Evolutionary conservation across 2,888 invertebrate species (phyloP), one percentile per base, ranked within the genome.

Genomic region (Nemotelus pantherinus): DNA sequence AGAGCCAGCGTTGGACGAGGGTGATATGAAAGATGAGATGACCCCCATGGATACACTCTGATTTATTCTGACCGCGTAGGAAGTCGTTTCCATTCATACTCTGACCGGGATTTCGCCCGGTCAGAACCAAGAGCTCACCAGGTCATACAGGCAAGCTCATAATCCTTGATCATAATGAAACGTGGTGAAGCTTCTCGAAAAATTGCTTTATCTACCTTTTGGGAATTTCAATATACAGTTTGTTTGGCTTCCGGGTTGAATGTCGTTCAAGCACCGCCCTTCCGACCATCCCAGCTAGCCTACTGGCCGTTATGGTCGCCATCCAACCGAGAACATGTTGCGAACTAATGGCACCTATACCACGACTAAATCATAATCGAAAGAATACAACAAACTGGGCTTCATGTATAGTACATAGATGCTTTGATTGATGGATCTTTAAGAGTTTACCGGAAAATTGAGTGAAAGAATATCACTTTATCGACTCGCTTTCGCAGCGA

Each of bases 341-440:
- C 39, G 68, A 7, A 43, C 6, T 70, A 70, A 70, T 70, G n/a
- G 43, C 6, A 53, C 25, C n/a, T 53, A 5, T 0, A 45, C 65
- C 47, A 43, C 65, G 47, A 47, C 45, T 25, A 44, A n/a, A 65
- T 45, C 47, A 65, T 43, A 65, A n/a, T n/a, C n/a, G 65, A 65
- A 44, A 47, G 47, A 65, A n/a, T 60, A 39, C 25, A 60, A 55
- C 53, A 3, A 53, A 43, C 50, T 53, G 41, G 43, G 47, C 43
- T 53, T 25, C 25, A 25, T 25, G 0, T 25, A 25, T 25, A 25
- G 25, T 25, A 25, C 25, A 70, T 53, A 63, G 74, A 50, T 48
- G n/a, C 47, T 7, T 74, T 74, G 74, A 74, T 74, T 74, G 74
- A 74, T 74, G 74, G 63, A 47, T 48, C 48, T 74, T 60, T 74